A percentile compares a stretch with the other conserved stretches of the same genome.
Evolutionary conservation across 2,113 vertebrate genomes (phyloP).

Genomic region (Craseonycteris thonglongyai): DNA sequence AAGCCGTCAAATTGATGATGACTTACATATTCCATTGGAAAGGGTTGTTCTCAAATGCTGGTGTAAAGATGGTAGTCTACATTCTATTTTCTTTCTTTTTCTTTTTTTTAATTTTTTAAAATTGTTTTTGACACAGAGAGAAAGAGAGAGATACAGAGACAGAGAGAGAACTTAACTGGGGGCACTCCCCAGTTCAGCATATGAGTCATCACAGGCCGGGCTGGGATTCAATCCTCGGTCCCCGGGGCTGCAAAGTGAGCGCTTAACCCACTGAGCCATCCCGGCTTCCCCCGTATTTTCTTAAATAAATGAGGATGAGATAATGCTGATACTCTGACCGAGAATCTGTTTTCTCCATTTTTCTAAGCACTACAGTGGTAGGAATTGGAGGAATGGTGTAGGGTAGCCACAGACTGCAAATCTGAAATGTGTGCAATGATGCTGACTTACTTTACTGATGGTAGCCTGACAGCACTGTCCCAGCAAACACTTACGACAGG

Average conservation of each 20-base stretch:
- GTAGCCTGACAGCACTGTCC: neutral
- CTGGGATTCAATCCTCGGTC: too few relatives aligned
- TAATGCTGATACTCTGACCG: neutral
- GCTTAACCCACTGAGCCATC: too few relatives aligned
- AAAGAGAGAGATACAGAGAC: too few relatives aligned
- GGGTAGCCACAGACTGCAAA: neutral
- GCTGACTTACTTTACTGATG: neutral
- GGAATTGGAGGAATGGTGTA: neutral
- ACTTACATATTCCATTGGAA: neutral
- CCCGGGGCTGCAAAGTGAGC: too few relatives aligned
- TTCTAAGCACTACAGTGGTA: neutral
- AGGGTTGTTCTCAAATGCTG: neutral
- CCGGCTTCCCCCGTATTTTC: too few relatives aligned
- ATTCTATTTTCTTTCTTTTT: neutral
- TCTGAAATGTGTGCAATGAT: neutral
- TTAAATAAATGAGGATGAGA: neutral
- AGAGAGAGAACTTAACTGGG: too few relatives aligned
- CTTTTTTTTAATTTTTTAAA: too few relatives aligned
- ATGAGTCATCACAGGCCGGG: too few relatives aligned
- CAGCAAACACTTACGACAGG: constrained; percentile 1
- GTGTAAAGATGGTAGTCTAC: neutral
- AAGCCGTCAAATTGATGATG: neutral
- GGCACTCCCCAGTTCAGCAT: too few relatives aligned
- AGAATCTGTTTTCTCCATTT: neutral
- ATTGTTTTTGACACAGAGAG: too few relatives aligned